Conservation (phyloP, 1,140 invertebrate species). For the Euura lappo region DNA sequence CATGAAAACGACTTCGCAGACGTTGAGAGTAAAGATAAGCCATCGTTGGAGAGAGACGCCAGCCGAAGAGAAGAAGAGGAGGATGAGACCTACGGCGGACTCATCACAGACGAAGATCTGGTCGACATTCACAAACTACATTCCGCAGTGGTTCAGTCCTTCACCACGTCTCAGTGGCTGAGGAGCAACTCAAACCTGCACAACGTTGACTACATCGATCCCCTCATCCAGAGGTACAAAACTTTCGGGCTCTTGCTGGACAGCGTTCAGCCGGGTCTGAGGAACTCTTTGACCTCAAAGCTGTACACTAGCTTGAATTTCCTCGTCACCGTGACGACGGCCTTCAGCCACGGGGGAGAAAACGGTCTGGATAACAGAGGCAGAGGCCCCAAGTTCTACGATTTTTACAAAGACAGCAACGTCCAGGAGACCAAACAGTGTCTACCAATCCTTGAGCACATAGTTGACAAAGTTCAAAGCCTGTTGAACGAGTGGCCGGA, state of each 20-base stretch:
- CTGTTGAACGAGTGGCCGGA: constrained; percentile 88
- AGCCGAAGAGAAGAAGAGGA: constrained; percentile 30
- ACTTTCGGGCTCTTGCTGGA: constrained; percentile 62
- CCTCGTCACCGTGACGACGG: constrained; percentile 40
- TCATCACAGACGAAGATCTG: constrained; percentile 66
- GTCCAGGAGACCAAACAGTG: constrained; percentile 78
- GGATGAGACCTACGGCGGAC: constrained; percentile 25
- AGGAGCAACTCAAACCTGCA: constrained; percentile 41
- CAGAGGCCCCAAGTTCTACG: constrained; percentile 57
- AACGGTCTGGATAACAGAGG: background rate
- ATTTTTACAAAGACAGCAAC: constrained; percentile 90
- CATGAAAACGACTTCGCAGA: constrained; percentile 73
- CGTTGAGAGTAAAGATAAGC: constrained; percentile 46
- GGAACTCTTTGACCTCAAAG: constrained; percentile 59
- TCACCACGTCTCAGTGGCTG: constrained; percentile 67
- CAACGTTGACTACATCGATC: constrained; percentile 56
- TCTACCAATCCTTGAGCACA: constrained; percentile 68
- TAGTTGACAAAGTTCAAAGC: constrained; percentile 69
- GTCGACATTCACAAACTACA: constrained; percentile 66
- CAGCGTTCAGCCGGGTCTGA: constrained; percentile 57
- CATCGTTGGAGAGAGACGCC: constrained; percentile 48
- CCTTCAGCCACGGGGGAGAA: constrained; percentile 15
- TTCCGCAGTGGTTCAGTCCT: constrained; percentile 63
- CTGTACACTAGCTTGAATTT: constrained; percentile 64
- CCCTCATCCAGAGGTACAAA: constrained; percentile 66